Base-by-base conservation (phyloP, 2,113 vertebrate genomes). In the Hippopotamus amphibius region DNA sequence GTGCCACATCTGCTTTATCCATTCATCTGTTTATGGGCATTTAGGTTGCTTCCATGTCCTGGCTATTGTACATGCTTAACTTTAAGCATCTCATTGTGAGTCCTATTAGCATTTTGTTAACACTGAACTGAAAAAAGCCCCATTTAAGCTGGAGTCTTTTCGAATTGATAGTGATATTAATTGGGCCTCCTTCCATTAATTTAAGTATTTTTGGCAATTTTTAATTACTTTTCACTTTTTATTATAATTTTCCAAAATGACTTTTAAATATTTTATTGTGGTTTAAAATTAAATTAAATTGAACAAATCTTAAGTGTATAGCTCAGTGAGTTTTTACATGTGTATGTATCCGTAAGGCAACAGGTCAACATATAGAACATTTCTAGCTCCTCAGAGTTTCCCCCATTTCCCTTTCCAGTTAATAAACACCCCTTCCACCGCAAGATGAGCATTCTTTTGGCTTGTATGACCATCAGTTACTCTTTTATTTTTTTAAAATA, bases 201-300 rank as follows among this genome's bases (percentile, higher is more conserved):
- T 66, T 88, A 88, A 95, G 17, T 94, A 61, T 76, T 94, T 94
- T 93, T 92, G 79, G n/a, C 48, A 76, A 66, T 88, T 95, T 81
- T 4, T 96, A 59, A 50, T 88, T 95, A 30, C 11, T 96, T 97
- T 80, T 71, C 3, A n/a, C 14, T 96, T 95, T 95, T 68, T 92
- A 66, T 88, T 61, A 63, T 33, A 65, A 22, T n/a, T 93, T 96
- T 93, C 66, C 50, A 93, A 68, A 95, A 80, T 81, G 8, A 43
- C 65, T 92, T 63, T 15, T 24, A 65, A 85, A 7, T 26, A 55
- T 57, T 88, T 37, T 72, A 28, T 72, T 90, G 4, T 84, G 10
- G 6, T 72, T 86, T 95, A 63, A 95, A 71, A 83, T 68, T 63
- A 66, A 61, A 88, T 46, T 77, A 48, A 93, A 85, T 71, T 63